A percentile compares a stretch with the other conserved stretches of the same genome.
These are phyloP conservation scores for Aspidapion aeneum DNA, from an alignment of 2,888 invertebrate species.

Conservation along the genomic window DNA sequence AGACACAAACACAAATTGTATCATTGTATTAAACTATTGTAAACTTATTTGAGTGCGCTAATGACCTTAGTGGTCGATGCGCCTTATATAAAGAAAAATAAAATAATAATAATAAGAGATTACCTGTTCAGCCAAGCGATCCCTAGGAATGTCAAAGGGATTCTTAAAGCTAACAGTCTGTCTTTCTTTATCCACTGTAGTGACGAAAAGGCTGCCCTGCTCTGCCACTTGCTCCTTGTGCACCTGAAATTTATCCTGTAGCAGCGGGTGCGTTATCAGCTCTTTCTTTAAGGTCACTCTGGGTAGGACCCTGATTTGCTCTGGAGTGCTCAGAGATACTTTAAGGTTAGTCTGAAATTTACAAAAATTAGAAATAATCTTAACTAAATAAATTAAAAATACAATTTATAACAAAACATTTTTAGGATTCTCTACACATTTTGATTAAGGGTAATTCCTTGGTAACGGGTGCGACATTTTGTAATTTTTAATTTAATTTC, in stretches of 20 bases:
- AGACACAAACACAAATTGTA: too few relatives aligned
- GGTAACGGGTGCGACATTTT: too few relatives aligned
- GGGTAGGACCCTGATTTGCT: constrained; percentile 50
- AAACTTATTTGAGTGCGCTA: too few relatives aligned
- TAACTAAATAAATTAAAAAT: too few relatives aligned
- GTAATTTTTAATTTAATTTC: too few relatives aligned
- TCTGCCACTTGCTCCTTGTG: constrained; percentile 83
- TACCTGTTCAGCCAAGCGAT: constrained; percentile 83
- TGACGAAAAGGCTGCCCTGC: constrained; percentile 72
- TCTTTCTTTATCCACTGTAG: constrained; percentile 52
- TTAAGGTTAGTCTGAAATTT: constrained; percentile 30
- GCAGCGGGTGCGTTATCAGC: constrained; percentile 73
- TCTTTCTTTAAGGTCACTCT: constrained; percentile 69
- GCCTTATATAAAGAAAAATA: too few relatives aligned
- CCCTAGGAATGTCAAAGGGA: constrained; percentile 92
- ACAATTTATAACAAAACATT: too few relatives aligned
- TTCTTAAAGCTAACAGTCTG: constrained; percentile 78
- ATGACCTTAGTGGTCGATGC: too few relatives aligned
- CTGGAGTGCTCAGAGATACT: constrained; percentile 36
- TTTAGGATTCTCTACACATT: too few relatives aligned
- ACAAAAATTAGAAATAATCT: too few relatives aligned
- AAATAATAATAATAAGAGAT: too few relatives aligned
- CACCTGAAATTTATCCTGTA: constrained; percentile 78
- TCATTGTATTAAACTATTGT: too few relatives aligned
- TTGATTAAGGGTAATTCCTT: not conserved